Conservation (phyloP, 35 echinoderm and acorn worm species). For the Ptychodera flava region DNA sequence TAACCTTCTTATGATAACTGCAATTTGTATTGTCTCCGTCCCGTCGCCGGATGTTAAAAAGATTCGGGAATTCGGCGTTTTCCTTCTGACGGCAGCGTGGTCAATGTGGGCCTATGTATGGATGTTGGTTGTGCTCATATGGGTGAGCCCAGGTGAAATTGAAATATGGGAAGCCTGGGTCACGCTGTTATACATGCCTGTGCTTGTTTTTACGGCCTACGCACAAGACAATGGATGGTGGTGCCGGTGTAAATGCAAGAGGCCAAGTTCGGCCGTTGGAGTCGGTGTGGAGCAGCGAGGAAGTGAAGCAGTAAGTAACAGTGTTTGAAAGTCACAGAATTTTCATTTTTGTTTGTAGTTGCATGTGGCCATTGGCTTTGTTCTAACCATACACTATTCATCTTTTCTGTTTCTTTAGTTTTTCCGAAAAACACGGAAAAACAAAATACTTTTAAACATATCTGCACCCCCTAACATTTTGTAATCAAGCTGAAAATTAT, state of each 20-base stretch:
- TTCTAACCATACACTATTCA: too few relatives aligned
- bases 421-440: too few relatives aligned
- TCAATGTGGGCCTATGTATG: constrained; percentile 98
- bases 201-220: constrained; percentile 82
- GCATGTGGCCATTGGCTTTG: too few relatives aligned
- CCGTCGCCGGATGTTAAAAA: constrained; percentile 61
- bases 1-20: constrained; percentile 89
- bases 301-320: background rate
- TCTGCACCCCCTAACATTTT: too few relatives aligned
- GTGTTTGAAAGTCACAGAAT: too few relatives aligned
- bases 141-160: constrained; percentile 40
- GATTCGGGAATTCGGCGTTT: constrained; percentile 94
- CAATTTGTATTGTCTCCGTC: constrained; percentile 76
- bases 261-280: background rate
- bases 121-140: constrained; percentile 75
- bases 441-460: too few relatives aligned
- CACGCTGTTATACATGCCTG: constrained; percentile 57
- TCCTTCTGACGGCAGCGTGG: constrained; percentile 82
- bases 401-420: too few relatives aligned
- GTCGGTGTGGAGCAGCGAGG: background rate
- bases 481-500: too few relatives aligned
- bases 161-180: constrained; percentile 89
- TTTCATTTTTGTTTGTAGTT: too few relatives aligned
- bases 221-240: constrained; percentile 96
- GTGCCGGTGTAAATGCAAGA: constrained; percentile 2